Base-by-base conservation (phyloP, 2,113 vertebrate genomes). In the Sciurus niger region DNA sequence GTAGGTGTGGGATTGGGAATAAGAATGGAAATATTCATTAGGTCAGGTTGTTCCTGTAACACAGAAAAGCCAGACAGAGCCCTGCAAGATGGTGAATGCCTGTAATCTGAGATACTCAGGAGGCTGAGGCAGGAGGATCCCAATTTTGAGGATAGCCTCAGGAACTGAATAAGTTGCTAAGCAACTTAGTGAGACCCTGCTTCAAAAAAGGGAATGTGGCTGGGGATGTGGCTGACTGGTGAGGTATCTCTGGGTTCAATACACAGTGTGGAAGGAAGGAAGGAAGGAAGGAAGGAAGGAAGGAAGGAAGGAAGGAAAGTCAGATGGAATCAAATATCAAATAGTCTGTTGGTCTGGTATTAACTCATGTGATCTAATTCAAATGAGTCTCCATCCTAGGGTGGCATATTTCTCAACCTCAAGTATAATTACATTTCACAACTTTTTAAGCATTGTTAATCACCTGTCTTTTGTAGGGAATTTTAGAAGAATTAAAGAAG, bases 401-500 rank as follows among this genome's bases (percentile, higher is more conserved):
- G 6, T 8, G 53, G 6, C 22, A n/a, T 40, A 78, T 80, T 79
- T 94, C 63, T 40, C 60, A 80, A 67, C 12, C 79, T 90, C 7
- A n/a, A 22, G 17, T 63, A 32, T 60, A 92, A 92, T 89, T 32
- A 60, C 60, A 70, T 84, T 96, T 96, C 4, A 43, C 32, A 63
- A 25, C 22, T 90, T 78, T 93, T 95, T 46, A 94, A 28, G 43
- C 16, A 83, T 51, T 60, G 51, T 96, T 55, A 55, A 93, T 80
- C 20, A 84, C 30, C 40, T 96, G 25, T 72, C 70, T 90, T 78
- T 22, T 94, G 20, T 77, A 83, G 24, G 68, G 25, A 93, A 92
- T 76, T 94, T 91, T 48, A 65, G 84, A 82, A 93, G 16, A 89
- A 92, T 82, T 93, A 24, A 74, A 48, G n/a, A 58, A 76, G 11